Evolutionary conservation across 2,888 invertebrate genomes (phyloP).

Genomic region (Nasonia oneida): DNA sequence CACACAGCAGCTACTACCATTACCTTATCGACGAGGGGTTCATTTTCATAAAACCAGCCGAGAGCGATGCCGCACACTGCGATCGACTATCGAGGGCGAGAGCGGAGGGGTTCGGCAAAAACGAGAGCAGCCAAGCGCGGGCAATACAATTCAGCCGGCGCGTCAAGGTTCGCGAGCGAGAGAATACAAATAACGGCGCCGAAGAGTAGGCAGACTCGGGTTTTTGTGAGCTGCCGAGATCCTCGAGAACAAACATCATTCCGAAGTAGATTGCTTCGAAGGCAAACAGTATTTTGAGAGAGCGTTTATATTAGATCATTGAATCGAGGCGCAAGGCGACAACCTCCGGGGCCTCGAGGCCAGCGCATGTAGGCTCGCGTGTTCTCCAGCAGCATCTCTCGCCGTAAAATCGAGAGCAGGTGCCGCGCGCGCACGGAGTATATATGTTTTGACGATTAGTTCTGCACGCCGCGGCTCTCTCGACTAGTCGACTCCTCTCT

Average conservation of each 20-base stretch:
- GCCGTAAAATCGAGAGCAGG: constrained; percentile 42
- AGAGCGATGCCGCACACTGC: not conserved
- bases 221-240: not conserved
- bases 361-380: not conserved
- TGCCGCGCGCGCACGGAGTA: constrained; percentile 64
- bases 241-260: not conserved
- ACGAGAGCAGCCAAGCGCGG: not conserved
- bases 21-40: too few species aligned
- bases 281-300: not conserved
- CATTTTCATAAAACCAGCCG: too few species aligned
- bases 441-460: constrained; percentile 73
- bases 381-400: not conserved
- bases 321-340: too few species aligned
- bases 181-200: constrained; percentile 10
- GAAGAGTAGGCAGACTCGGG: not conserved
- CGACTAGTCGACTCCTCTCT: constrained; percentile 9
- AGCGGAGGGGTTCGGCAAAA: not conserved
- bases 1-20: too few species aligned
- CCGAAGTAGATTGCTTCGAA: not conserved
- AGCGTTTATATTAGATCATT: not conserved
- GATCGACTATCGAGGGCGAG: not conserved
- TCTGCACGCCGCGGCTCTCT: constrained; percentile 63
- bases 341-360: too few species aligned
- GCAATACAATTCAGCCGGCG: not conserved
- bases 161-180: constrained; percentile 12